A percentile compares a stretch with the other conserved stretches of the same genome.
Conservation (phyloP, 2,113 vertebrate species). For the Trematocara nigrifrons region DNA sequence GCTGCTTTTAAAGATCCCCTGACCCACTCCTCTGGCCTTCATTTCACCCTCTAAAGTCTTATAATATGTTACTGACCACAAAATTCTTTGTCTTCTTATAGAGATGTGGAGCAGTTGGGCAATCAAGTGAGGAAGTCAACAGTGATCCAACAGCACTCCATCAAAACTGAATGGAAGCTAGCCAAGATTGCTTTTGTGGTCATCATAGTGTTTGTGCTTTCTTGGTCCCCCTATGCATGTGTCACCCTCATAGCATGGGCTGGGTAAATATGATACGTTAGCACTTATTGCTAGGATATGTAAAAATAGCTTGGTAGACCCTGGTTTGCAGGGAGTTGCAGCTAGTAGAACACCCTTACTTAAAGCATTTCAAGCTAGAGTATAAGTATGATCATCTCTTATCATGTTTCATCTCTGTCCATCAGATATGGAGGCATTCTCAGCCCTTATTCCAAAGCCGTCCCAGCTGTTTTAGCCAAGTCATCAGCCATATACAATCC, state of each 20-base stretch:
- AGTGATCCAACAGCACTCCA: constrained; percentile 72
- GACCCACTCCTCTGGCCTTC: neutral
- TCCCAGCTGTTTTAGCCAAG: constrained; percentile 93
- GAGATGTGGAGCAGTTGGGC: constrained; percentile 77
- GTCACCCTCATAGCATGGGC: constrained; percentile 90
- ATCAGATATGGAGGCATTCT: constrained; percentile 80
- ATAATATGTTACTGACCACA: neutral
- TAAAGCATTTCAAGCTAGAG: neutral
- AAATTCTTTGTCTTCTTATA: constrained; percentile 32
- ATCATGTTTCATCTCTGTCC: neutral
- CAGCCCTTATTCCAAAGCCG: constrained; percentile 84
- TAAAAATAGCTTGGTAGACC: neutral
- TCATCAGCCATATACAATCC: constrained; percentile 95
- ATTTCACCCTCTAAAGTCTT: neutral
- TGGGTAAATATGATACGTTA: constrained; percentile 72
- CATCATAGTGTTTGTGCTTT: constrained; percentile 87
- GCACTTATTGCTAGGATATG: neutral
- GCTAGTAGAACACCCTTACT: neutral
- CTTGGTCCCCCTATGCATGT: constrained; percentile 90
- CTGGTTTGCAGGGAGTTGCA: neutral
- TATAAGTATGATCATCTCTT: neutral
- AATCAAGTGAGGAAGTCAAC: constrained; percentile 74
- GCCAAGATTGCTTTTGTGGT: constrained; percentile 88
- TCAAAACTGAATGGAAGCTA: constrained; percentile 91
- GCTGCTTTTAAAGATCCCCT: neutral